A percentile compares a stretch with the other conserved stretches of the same genome.
These are phyloP conservation scores for Pogonus chalceus DNA, from an alignment of 1,140 invertebrate species.

Conservation along the genomic window DNA sequence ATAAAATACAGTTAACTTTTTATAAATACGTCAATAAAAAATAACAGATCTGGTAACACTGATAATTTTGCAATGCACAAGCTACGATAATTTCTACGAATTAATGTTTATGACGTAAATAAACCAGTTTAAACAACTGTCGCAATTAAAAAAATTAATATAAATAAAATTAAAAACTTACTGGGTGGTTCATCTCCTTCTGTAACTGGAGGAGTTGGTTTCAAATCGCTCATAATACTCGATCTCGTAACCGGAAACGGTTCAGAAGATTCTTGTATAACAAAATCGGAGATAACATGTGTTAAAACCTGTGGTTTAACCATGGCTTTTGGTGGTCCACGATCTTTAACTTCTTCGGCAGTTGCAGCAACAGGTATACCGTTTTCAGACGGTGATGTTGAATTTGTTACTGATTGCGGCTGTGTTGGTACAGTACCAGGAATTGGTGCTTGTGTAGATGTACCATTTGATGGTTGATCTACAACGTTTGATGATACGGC, in stretches of 20 bases:
- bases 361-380: constrained; percentile 29
- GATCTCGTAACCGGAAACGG: constrained; percentile 76
- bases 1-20: constrained; percentile 25
- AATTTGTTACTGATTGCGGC: constrained; percentile 20
- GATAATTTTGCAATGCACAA: constrained; percentile 39
- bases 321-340: constrained; percentile 71
- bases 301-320: constrained; percentile 93
- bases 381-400: constrained; percentile 31
- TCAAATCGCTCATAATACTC: constrained; percentile 38
- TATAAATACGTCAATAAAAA: constrained; percentile 25
- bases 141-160: constrained; percentile 6
- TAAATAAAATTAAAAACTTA: constrained; percentile 37
- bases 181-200: constrained; percentile 61
- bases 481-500: too few species aligned
- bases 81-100: neutral
- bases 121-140: neutral
- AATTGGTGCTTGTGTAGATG: constrained; percentile 28
- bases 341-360: constrained; percentile 48
- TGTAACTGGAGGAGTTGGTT: constrained; percentile 35
- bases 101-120: neutral
- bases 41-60: constrained; percentile 25
- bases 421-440: constrained; percentile 28
- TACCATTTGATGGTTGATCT: too few species aligned
- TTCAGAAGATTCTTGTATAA: constrained; percentile 87
- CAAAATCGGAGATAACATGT: constrained; percentile 93